A percentile compares a stretch with the other conserved stretches of the same genome.
Conservation (phyloP, 2,888 invertebrate genomes). For the Cryptocheilus praepositus region DNA sequence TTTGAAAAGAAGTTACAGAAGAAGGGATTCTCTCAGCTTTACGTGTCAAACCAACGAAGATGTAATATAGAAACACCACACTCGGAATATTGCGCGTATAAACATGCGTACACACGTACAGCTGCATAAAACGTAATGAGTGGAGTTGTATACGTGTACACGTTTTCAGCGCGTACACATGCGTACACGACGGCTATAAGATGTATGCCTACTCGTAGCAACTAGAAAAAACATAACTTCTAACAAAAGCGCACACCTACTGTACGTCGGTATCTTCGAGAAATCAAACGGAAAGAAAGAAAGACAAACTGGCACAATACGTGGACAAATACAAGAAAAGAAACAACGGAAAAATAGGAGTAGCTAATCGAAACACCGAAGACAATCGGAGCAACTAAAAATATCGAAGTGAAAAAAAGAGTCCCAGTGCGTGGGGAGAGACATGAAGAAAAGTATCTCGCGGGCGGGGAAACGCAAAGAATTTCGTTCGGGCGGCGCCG, state of each 20-base stretch:
- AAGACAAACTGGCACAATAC: conserved; percentile 5
- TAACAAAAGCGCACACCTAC: conserved; percentile 53
- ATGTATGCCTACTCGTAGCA: conserved; percentile 46
- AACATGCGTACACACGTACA: conserved; percentile 15
- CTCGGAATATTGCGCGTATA: conserved; percentile 34
- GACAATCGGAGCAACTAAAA: conserved; percentile 11
- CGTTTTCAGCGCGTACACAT: no score
- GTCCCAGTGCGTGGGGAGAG: no score
- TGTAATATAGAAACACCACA: conserved; percentile 47
- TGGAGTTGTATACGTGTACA: conserved; percentile 8
- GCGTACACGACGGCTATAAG: conserved; percentile 5
- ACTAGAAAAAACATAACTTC: conserved; percentile 32
- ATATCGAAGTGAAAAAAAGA: conserved; percentile 29
- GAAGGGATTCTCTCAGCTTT: conserved; percentile 43
- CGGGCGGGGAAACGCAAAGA: not conserved
- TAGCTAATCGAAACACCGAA: no score
- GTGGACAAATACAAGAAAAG: conserved; percentile 2
- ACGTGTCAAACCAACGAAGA: conserved; percentile 40
- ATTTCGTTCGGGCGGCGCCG: no score
- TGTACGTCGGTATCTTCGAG: conserved; percentile 22
- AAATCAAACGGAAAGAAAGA: conserved; percentile 6
- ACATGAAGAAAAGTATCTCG: no score
- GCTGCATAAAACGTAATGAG: conserved; percentile 15
- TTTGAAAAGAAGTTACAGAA: conserved; percentile 50
- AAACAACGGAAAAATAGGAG: no score